These are phyloP conservation scores for Temnothorax curvispinosus DNA, from an alignment of 1,140 invertebrate species.

Conservation along the genomic window DNA sequence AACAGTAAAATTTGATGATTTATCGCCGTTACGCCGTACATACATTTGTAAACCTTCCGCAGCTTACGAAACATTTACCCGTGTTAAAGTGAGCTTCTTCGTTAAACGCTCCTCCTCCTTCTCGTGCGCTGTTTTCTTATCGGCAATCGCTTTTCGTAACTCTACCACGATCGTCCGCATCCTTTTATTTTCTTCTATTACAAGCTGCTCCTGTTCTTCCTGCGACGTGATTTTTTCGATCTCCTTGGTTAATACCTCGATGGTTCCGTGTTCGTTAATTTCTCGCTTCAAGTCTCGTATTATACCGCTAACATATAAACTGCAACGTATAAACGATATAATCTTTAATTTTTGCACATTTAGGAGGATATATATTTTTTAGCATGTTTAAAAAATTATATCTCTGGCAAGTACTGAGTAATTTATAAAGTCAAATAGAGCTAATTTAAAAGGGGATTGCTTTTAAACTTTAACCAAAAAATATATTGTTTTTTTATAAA, in stretches of 20 bases:
- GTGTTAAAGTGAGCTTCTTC: constrained; percentile 61
- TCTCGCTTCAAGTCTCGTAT: constrained; percentile 75
- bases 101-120: constrained; percentile 65
- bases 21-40: not conserved
- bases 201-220: constrained; percentile 66
- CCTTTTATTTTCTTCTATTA: constrained; percentile 63
- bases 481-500: not conserved
- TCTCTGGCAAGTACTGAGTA: not conserved
- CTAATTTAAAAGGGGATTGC: not conserved
- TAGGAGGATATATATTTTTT: not conserved
- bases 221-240: constrained; percentile 67
- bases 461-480: not conserved
- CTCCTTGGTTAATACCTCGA: constrained; percentile 74
- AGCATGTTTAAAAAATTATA: not conserved
- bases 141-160: constrained; percentile 62
- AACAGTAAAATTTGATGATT: constrained; percentile 35
- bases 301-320: constrained; percentile 75
- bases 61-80: constrained; percentile 63
- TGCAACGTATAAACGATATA: constrained; percentile 49
- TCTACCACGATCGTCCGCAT: constrained; percentile 62
- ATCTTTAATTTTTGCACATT: not conserved
- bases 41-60: not conserved
- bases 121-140: constrained; percentile 63
- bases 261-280: constrained; percentile 72
- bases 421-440: not conserved